A percentile compares a stretch with the other conserved stretches of the same genome.
Conservation (phyloP, 2,113 vertebrate genomes). For the Python bivittatus region DNA sequence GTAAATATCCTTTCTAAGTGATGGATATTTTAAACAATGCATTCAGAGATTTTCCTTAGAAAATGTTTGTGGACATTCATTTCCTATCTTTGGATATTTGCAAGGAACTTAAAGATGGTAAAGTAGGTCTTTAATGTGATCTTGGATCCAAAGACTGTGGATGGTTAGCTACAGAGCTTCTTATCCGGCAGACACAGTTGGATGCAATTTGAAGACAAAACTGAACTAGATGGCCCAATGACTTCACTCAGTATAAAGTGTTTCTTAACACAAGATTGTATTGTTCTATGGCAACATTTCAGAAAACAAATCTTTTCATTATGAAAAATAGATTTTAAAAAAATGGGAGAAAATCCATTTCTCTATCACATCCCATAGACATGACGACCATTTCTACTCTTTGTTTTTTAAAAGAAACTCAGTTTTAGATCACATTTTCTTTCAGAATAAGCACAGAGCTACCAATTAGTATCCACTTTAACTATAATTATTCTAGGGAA, state of each 20-base stretch:
- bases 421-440: slow-evolving; percentile 13
- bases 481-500: slow-evolving; percentile 14
- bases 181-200: background rate
- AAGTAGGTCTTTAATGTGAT: background rate
- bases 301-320: background rate
- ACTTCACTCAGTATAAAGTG: background rate
- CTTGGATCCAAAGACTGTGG: background rate
- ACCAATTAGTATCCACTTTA: slow-evolving; percentile 33
- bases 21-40: background rate
- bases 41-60: background rate
- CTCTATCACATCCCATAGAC: background rate
- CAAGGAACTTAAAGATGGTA: background rate
- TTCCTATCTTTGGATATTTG: slow-evolving; percentile 14
- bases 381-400: background rate
- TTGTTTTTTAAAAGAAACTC: background rate
- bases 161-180: background rate
- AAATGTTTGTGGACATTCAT: slow-evolving; percentile 21
- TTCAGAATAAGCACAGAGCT: slow-evolving; percentile 7
- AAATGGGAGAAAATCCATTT: background rate
- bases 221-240: background rate
- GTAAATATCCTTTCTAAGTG: background rate
- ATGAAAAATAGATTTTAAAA: background rate
- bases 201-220: background rate
- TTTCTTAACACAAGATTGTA: background rate
- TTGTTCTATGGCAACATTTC: background rate